Evolutionary conservation across 2,888 invertebrate genomes (phyloP).

Genomic region (Anticlea derivata): DNA sequence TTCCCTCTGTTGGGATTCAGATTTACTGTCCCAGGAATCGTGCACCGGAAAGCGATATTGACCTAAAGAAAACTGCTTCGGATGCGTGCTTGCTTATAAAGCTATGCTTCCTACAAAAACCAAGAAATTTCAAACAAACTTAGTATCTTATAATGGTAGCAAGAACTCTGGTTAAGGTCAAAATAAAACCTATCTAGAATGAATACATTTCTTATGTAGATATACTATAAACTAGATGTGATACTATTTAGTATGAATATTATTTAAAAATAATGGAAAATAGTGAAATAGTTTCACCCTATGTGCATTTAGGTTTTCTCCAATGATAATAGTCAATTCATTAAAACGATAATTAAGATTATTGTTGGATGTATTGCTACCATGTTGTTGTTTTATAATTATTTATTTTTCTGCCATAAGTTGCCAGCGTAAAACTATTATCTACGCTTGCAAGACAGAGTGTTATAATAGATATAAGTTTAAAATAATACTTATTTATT

Average conservation of each 20-base stretch:
- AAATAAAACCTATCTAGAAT: slow-evolving; percentile 32
- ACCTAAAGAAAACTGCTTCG: too few species aligned
- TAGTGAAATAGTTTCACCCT: slow-evolving; percentile 59
- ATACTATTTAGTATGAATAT: slow-evolving; percentile 66
- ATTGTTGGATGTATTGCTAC: slow-evolving; percentile 43
- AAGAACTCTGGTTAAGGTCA: not conserved
- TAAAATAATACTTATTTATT: slow-evolving; percentile 51
- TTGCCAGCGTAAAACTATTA: slow-evolving; percentile 52
- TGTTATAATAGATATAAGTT: slow-evolving; percentile 53
- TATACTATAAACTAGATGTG: slow-evolving; percentile 58
- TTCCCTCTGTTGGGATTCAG: not conserved
- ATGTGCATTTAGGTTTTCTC: slow-evolving; percentile 70
- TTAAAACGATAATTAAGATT: slow-evolving; percentile 52
- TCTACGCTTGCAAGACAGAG: slow-evolving; percentile 45
- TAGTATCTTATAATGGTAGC: not conserved
- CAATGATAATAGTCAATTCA: slow-evolving; percentile 44
- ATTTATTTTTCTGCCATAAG: slow-evolving; percentile 49
- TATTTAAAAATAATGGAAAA: slow-evolving; percentile 59
- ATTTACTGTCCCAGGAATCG: too few species aligned
- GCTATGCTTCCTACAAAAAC: too few species aligned
- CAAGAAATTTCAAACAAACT: too few species aligned
- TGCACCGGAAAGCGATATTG: too few species aligned
- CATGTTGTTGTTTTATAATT: slow-evolving; percentile 43
- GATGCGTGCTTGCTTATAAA: too few species aligned
- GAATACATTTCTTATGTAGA: slow-evolving; percentile 44